Base-by-base conservation (phyloP, 2,797 vertebrate genomes). In the Malurus splendens region DNA sequence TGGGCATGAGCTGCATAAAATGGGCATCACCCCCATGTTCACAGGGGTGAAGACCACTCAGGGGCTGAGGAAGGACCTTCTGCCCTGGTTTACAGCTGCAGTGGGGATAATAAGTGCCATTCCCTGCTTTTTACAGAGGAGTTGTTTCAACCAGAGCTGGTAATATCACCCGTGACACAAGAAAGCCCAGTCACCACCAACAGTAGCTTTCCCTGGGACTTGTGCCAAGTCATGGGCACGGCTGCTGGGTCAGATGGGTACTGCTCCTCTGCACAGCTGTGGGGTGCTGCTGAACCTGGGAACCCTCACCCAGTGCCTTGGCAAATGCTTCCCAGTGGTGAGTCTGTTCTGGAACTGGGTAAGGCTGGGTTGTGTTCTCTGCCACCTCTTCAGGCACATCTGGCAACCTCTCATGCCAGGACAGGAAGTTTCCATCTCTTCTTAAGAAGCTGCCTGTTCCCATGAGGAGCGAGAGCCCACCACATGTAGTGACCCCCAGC, bases 281-380 rank as follows among this genome's bases (percentile, higher is more conserved):
- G 7, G 60, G 54, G 9, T 24, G 45, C 4, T 70, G 25, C 62
- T 54, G 19, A 42, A 67, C 11, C 22, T 14, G 18, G n/a, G n/a
- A 74, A 5, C 4, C 14, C 18, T 54, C 2, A 2, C 28, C 27
- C 50, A 75, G 25, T 7, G 6, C 47, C 24, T 51, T 1, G 1
- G 18, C 9, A 39, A 70, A 66, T 50, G 48, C 18, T 74, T 57
- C 25, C 17, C 0, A 0, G 54, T 57, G 39, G 30, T 2, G 5
- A 74, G 28, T 44, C 22, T 24, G 36, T 72, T 50, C 65, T 42
- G 64, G 50, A 55, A 32, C 47, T 42, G 44, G 44, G 8, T 36
- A 54, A 42, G n/a, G 33, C 33, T 66, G 68, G n/a, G 9, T 41
- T 72, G 42, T 73, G 47, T 41, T 38, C 55, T 50, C 45, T 76